Conservation (phyloP, 2,888 invertebrate species). For the Drosophila ustulata region DNA sequence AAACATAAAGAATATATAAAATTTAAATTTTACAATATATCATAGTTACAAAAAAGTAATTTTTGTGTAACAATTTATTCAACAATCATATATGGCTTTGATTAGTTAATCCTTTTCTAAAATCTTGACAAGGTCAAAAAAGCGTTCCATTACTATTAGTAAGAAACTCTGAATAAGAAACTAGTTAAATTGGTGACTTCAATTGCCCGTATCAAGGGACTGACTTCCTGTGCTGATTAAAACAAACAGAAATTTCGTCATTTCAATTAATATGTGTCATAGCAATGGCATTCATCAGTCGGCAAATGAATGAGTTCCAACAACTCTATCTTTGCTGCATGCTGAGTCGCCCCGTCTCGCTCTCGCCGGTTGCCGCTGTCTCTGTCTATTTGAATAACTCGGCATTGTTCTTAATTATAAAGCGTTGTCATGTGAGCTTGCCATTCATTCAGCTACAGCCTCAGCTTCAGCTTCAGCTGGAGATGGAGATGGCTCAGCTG, state of each 20-base stretch:
- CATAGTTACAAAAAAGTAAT: too few species aligned
- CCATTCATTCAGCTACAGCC: constrained; percentile 63
- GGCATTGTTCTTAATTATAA: constrained; percentile 80
- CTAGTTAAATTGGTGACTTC: background rate
- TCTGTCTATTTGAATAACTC: constrained; percentile 64
- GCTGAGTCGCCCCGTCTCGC: constrained; percentile 8
- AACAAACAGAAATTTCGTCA: constrained; percentile 43
- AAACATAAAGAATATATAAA: too few species aligned
- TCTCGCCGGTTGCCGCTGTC: constrained; percentile 4
- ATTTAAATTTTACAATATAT: too few species aligned
- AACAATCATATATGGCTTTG: too few species aligned
- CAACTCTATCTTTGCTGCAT: constrained; percentile 40
- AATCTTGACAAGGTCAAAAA: background rate
- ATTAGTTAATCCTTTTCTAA: too few species aligned
- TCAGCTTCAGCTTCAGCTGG: constrained; percentile 16
- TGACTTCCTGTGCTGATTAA: constrained; percentile 26
- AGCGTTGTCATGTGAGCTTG: constrained; percentile 81
- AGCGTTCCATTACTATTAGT: background rate
- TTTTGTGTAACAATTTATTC: too few species aligned
- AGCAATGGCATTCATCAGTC: constrained; percentile 69
- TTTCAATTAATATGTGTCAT: constrained; percentile 73
- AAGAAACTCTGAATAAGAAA: background rate
- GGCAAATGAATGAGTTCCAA: constrained; percentile 46
- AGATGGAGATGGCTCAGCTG: constrained; percentile 60
- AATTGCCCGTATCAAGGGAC: background rate